Conservation (phyloP, 2,113 vertebrate species). For the Caranx melampygus region DNA sequence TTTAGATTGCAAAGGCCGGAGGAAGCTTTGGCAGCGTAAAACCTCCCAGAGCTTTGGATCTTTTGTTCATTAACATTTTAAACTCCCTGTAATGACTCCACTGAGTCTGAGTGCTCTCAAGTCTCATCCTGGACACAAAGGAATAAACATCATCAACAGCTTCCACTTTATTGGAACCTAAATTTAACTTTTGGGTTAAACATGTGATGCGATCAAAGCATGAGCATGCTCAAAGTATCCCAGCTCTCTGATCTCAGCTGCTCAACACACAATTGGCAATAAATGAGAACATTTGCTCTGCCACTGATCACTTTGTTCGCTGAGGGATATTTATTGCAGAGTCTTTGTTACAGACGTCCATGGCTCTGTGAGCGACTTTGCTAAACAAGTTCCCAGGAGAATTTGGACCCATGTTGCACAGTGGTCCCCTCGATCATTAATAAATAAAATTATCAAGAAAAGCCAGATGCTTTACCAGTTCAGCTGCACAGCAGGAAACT, state of each 20-base stretch:
- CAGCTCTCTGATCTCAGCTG: background rate
- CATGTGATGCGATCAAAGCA: conserved; percentile 2
- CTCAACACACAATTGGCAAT: background rate
- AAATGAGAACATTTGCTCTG: conserved; percentile 14
- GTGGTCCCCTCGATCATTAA: conserved; percentile 27
- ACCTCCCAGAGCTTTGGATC: background rate
- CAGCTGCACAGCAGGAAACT: conserved; percentile 33
- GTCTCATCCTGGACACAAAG: conserved; percentile 1
- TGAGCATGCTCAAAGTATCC: background rate
- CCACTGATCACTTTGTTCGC: conserved; percentile 27
- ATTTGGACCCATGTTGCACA: background rate
- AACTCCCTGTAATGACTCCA: background rate
- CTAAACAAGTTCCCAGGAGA: conserved; percentile 38
- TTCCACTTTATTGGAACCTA: background rate
- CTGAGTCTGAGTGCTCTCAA: background rate
- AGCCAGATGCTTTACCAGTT: conserved; percentile 12
- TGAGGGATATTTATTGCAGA: conserved; percentile 12
- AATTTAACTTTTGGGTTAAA: background rate
- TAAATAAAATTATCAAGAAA: conserved; percentile 53
- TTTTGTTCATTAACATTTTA: background rate
- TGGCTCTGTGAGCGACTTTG: conserved; percentile 1
- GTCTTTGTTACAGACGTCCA: conserved; percentile 42
- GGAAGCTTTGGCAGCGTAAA: conserved; percentile 6
- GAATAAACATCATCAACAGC: background rate
- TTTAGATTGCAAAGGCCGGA: background rate